Evolutionary conservation across 2,888 invertebrate genomes (phyloP).

Genomic region (Scaptomyza caliginosa): DNA sequence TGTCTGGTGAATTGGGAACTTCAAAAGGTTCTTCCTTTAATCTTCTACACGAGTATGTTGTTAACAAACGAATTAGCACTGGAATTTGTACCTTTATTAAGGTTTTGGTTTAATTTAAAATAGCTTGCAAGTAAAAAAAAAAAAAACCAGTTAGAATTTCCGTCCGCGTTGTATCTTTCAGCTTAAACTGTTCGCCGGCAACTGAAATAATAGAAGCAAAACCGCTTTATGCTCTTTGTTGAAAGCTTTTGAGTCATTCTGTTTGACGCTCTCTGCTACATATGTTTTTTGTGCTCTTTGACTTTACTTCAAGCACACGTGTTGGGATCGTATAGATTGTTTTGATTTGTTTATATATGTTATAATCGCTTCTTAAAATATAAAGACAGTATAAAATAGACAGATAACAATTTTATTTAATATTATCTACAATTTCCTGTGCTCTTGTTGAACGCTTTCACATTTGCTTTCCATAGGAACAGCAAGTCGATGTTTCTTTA

Average conservation of each 20-base stretch:
- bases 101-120: too few species aligned
- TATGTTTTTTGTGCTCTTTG: not conserved
- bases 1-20: not conserved
- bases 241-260: slow-evolving; percentile 4
- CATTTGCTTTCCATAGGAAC: too few species aligned
- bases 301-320: not conserved
- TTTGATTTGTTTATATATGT: too few species aligned
- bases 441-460: too few species aligned
- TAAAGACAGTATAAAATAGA: too few species aligned
- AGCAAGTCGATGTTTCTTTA: slow-evolving; percentile 49
- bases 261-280: not conserved
- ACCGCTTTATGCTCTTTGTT: too few species aligned
- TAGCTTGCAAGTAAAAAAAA: not conserved
- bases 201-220: not conserved
- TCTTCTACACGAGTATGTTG: slow-evolving; percentile 1
- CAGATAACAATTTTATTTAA: too few species aligned
- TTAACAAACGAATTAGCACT: not conserved
- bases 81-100: not conserved
- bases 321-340: not conserved
- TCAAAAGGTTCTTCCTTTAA: slow-evolving; percentile 26
- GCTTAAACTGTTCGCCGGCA: not conserved
- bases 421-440: too few species aligned
- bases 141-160: not conserved
- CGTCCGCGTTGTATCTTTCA: not conserved
- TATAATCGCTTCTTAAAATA: too few species aligned